Base-by-base conservation (phyloP, 1,140 invertebrate genomes). In the Pectinophora gossypiella region DNA sequence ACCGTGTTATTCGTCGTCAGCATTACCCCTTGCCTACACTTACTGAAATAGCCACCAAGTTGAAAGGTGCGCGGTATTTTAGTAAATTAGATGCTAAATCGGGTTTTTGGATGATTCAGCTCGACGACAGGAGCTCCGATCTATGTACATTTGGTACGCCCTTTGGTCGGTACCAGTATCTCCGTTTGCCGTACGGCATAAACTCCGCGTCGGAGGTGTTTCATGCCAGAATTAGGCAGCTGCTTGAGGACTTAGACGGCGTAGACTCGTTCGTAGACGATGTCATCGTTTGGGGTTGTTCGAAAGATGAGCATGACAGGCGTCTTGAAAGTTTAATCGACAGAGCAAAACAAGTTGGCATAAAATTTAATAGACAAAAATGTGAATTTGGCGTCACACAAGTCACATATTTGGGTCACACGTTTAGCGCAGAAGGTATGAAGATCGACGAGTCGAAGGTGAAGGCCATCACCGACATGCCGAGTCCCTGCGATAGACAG, bases 71-170 rank as follows among this genome's bases (percentile, higher is more conserved):
- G 5, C 10, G 10, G 13, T 44, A 44, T 44, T 44, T 44, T 21
- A 44, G 42, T 44, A 44, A 35, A 19, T 32, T 87, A 10, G 80
- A 89, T 56, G 64, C 62, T 1, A 56, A 59, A 19, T 52, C 63
- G 42, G 85, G 74, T 18, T 88, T 79, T 49, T 87, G 78, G 76
- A 69, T 85, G 50, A 56, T 89, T 9, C 48, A 69, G 36, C 51
- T 89, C 0, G 54, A 54, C 12, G 47, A 78, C n/a, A 50, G 79
- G 22, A 76, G 64, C 51, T 57, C 65, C 2, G 46, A 61, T 45
- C 43, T 59, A 9, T 66, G 64, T 20, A 74, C 73, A 0, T 82
- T 79, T 51, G 49, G 62, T 3, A 76, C 73, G 9, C 72, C 70
- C 12, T 78, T 72, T 46, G 72, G 55, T 16, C 56, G 47, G 42